These are phyloP conservation scores for Drosophila nannoptera DNA, from an alignment of 1,140 invertebrate species.

Conservation along the genomic window DNA sequence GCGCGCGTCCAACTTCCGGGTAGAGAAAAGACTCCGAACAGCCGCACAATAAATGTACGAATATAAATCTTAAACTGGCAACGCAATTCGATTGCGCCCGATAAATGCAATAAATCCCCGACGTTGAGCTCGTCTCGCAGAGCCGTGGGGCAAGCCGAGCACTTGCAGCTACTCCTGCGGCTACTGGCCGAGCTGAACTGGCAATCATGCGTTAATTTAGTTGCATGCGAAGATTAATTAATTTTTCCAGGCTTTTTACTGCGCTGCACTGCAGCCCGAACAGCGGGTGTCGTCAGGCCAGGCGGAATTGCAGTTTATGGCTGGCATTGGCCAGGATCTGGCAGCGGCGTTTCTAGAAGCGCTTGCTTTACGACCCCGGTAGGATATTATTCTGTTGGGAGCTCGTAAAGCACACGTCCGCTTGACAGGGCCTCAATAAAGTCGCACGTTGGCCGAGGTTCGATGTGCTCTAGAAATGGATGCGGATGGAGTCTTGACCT, in stretches of 20 bases:
- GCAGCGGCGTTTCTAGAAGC: constrained; percentile 10
- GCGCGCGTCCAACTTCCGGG: constrained; percentile 51
- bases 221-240: constrained; percentile 76
- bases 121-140: constrained; percentile 31
- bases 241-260: constrained; percentile 67
- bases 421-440: constrained; percentile 12
- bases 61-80: constrained; percentile 67
- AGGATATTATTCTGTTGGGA: constrained; percentile 49
- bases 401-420: constrained; percentile 39
- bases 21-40: constrained; percentile 10
- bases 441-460: neutral
- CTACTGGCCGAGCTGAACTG: constrained; percentile 21
- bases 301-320: constrained; percentile 53
- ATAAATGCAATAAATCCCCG: constrained; percentile 73
- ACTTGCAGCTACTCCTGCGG: constrained; percentile 18
- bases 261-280: constrained; percentile 19
- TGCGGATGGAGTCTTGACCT: too few species aligned
- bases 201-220: constrained; percentile 77
- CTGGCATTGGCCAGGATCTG: constrained; percentile 22
- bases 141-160: constrained; percentile 24
- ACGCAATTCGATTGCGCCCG: constrained; percentile 67
- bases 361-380: constrained; percentile 40
- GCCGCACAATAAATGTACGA: constrained; percentile 34
- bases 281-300: constrained; percentile 68
- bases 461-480: neutral